Conservation (phyloP, 2,113 vertebrate genomes). For the Lophius piscatorius region DNA sequence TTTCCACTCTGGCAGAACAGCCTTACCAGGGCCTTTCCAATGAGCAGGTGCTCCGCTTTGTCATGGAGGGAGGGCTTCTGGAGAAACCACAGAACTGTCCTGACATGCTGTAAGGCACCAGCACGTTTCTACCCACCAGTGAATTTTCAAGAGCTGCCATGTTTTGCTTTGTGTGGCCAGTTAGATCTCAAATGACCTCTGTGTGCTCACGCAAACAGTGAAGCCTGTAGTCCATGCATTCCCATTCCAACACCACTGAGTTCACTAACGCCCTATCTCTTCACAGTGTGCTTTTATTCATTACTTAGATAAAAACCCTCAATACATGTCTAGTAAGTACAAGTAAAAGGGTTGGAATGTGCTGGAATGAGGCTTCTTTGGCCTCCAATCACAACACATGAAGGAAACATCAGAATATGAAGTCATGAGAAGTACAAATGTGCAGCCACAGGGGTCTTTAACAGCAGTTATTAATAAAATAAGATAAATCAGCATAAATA, state of each 20-base stretch:
- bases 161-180: slow-evolving; percentile 4
- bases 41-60: slow-evolving; percentile 97
- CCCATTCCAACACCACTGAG: not conserved
- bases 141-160: not conserved
- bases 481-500: too few relatives aligned
- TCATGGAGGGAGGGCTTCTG: slow-evolving; percentile 97
- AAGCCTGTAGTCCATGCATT: not conserved
- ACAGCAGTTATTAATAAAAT: not conserved
- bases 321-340: too few relatives aligned
- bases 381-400: too few relatives aligned
- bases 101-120: slow-evolving; percentile 90
- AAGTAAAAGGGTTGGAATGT: too few relatives aligned
- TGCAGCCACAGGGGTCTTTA: slow-evolving; percentile 4
- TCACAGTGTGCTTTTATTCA: not conserved
- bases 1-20: slow-evolving; percentile 93
- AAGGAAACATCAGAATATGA: too few relatives aligned
- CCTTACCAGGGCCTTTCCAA: slow-evolving; percentile 98
- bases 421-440: slow-evolving; percentile 31
- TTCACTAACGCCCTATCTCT: slow-evolving; percentile 4
- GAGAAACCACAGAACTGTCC: slow-evolving; percentile 97
- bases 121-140: not conserved
- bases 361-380: too few relatives aligned
- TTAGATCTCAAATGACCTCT: not conserved
- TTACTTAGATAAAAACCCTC: too few relatives aligned
- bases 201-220: slow-evolving; percentile 4